These are phyloP conservation scores for Murina feae DNA, from an alignment of 2,113 vertebrate genomes.

Conservation along the genomic window DNA sequence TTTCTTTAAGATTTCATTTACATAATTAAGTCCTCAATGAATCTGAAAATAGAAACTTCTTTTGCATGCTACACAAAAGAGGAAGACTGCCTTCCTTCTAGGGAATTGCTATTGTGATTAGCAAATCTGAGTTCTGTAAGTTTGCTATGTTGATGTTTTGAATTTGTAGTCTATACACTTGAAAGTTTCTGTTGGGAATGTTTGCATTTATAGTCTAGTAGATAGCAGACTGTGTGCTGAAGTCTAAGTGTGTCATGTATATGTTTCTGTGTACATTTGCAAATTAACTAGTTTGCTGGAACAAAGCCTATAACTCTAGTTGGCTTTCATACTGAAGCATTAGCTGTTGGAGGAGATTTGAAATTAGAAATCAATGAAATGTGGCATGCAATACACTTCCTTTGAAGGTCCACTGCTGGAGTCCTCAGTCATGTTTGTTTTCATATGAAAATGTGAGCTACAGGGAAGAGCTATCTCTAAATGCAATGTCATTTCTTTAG, in stretches of 20 bases:
- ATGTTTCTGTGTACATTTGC: not conserved
- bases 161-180: not conserved
- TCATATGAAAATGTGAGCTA: not conserved
- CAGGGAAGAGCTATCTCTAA: constrained; percentile 16
- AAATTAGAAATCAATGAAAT: not conserved
- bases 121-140: not conserved
- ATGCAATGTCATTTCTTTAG: not conserved
- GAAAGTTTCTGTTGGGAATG: not conserved
- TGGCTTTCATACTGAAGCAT: not conserved
- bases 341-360: not conserved
- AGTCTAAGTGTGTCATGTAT: not conserved
- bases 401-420: constrained; percentile 40
- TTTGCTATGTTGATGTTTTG: not conserved
- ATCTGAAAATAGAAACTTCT: not conserved
- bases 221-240: not conserved
- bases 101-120: not conserved
- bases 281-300: not conserved
- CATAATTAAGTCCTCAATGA: not conserved
- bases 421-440: not conserved
- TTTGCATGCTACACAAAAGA: not conserved
- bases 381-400: not conserved
- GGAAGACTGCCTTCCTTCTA: not conserved
- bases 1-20: not conserved
- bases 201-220: not conserved
- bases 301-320: not conserved